Base-by-base conservation (phyloP, 2,888 invertebrate genomes). In the Amorpha juglandis region DNA sequence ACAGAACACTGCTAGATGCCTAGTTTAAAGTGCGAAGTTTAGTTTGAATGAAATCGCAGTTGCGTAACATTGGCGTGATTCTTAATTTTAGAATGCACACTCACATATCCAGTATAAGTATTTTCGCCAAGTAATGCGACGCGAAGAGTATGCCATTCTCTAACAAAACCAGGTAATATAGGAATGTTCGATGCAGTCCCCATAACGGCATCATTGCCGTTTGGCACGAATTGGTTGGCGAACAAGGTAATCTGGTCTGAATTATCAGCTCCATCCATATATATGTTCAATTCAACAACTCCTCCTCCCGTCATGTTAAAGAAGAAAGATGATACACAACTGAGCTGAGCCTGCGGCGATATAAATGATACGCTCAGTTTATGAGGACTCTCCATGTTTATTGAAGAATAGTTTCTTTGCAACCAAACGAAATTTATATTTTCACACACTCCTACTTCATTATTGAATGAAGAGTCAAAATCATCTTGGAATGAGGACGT, bases 401-500 rank as follows among this genome's bases (percentile, higher is more conserved):
- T 63, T 0, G 69, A 50, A 0, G 71, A 63, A 38, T 84, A 89
- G 9, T 63, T 66, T 6, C 74, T 74, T 35, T 78, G 63, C 0
- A 71, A 68, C 88, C 88, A 88, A 33, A 70, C 52, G 66, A 67
- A 33, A 62, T 27, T 27, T 12, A 3, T 8, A 66, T 63, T 0
- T 14, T 27, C 0, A 14, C 21, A 66, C 85, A 88, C 2, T 1
- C 74, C 73, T 21, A 55, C 52, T 33, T 73, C 68, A 65, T 76
- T 73, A 14, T 67, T 70, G 66, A 89, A 89, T 2, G 72, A 66
- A 4, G 70, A 70, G 1, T 78, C 71, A 38, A 76, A 82, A 8
- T 76, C 74, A 21, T 81, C 75, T 67, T 82, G 84, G 65, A 88
- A 87, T 48, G 78, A 77, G 68, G 82, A 83, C 63, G 74, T 76